phyloP scores from a whole-genome alignment of 2,797 vertebrate genomes.

The Mormyrus hasselquistii region DNA sequence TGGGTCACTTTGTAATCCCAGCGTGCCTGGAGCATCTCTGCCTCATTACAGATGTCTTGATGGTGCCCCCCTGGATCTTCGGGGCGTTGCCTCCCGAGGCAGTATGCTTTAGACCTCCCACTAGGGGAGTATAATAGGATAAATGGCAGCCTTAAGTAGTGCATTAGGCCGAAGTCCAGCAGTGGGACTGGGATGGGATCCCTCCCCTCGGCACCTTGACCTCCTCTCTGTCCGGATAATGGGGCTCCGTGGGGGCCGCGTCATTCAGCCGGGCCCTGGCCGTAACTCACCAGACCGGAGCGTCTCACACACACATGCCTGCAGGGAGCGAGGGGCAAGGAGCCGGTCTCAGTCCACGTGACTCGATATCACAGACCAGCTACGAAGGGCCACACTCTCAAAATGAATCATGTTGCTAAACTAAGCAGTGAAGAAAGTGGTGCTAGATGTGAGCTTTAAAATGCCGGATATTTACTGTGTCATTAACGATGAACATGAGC shows the following conservation, averaged over 20 bases:
- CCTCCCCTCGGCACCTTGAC: slow-evolving; percentile 15
- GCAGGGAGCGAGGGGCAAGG: background rate
- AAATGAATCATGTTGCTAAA: background rate
- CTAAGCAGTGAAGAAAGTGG: background rate
- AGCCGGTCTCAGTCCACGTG: background rate
- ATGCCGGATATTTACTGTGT: background rate
- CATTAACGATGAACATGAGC: background rate
- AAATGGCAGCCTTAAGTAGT: slow-evolving; percentile 33
- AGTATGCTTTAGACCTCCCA: slow-evolving; percentile 33
- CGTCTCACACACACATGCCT: background rate
- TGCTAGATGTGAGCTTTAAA: background rate
- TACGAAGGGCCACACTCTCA: background rate
- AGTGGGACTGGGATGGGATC: slow-evolving; percentile 17
- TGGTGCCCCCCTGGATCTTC: background rate
- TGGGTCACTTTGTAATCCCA: slow-evolving; percentile 10
- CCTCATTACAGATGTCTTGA: slow-evolving; percentile 26
- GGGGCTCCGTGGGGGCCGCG: slow-evolving; percentile 18
- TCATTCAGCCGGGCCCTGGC: slow-evolving; percentile 17
- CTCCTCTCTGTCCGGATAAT: slow-evolving; percentile 28
- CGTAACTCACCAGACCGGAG: slow-evolving; percentile 5
- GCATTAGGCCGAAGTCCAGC: slow-evolving; percentile 32
- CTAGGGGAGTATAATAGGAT: slow-evolving; percentile 40
- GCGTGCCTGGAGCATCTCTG: slow-evolving; percentile 18
- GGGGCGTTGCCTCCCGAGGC: slow-evolving; percentile 12
- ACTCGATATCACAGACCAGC: background rate